Percentiles rank a stretch among this genome's conserved stretches.
Conservation (phyloP, 1,140 invertebrate species). For the Drosophila takahashii region DNA sequence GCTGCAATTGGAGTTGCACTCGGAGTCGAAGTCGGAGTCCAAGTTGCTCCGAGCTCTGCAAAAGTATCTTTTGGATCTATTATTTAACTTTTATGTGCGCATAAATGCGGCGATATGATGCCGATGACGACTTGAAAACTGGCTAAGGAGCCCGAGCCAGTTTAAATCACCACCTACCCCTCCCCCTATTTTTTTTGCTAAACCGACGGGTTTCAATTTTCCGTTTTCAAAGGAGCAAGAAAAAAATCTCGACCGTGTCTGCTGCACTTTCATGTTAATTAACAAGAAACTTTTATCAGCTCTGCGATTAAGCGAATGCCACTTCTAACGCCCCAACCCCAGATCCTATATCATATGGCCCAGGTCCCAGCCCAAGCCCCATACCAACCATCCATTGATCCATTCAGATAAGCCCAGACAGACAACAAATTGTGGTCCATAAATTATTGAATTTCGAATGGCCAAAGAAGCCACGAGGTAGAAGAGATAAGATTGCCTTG, state of each 20-base stretch:
- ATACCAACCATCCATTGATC: not conserved
- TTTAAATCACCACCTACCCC: constrained; percentile 11
- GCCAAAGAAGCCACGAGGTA: constrained; percentile 26
- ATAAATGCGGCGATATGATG: constrained; percentile 81
- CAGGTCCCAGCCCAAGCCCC: not conserved
- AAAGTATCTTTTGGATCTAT: constrained; percentile 83
- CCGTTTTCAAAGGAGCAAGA: not conserved
- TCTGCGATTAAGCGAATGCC: constrained; percentile 61
- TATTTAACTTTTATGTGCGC: constrained; percentile 83
- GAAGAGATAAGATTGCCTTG: constrained; percentile 25
- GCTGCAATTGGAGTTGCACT: constrained; percentile 42
- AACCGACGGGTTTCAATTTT: constrained; percentile 19
- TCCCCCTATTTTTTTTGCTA: not conserved
- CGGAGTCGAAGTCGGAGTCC: constrained; percentile 9
- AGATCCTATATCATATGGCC: not conserved
- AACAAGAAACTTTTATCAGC: constrained; percentile 74
- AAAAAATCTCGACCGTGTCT: constrained; percentile 13
- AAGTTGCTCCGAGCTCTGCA: constrained; percentile 35
- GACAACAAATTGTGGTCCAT: constrained; percentile 70
- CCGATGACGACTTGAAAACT: constrained; percentile 58
- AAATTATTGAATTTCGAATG: constrained; percentile 38
- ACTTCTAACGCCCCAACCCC: constrained; percentile 37
- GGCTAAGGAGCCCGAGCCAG: constrained; percentile 41
- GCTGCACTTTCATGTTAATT: constrained; percentile 78
- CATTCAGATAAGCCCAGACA: constrained; percentile 61